phyloP scores from a whole-genome alignment of 2,888 invertebrate genomes.

The Cordilura impudica region DNA sequence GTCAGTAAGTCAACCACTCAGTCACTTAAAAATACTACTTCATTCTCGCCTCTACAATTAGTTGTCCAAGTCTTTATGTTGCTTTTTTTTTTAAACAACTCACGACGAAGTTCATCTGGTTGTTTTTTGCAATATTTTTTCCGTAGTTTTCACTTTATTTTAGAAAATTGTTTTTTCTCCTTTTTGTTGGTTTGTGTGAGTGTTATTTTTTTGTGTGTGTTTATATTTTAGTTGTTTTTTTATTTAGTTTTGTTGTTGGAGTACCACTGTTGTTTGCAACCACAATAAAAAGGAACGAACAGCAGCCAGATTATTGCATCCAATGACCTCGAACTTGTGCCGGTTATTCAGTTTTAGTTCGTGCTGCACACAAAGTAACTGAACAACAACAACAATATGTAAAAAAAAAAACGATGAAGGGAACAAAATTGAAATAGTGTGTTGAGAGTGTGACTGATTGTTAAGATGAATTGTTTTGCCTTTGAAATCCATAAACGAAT shows the following conservation, averaged over 20 bases:
- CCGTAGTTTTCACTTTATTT: slow-evolving; percentile 46
- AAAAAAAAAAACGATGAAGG: slow-evolving; percentile 16
- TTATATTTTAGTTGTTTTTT: background rate
- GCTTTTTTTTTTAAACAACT: slow-evolving; percentile 16
- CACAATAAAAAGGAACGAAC: slow-evolving; percentile 12
- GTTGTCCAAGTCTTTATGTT: slow-evolving; percentile 39
- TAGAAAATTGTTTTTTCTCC: background rate
- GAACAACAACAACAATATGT: background rate
- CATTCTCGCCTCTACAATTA: slow-evolving; percentile 48
- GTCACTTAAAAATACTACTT: slow-evolving; percentile 32
- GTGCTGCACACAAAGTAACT: slow-evolving; percentile 51
- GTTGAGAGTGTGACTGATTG: slow-evolving; percentile 43
- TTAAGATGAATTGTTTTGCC: slow-evolving; percentile 35
- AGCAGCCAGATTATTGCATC: slow-evolving; percentile 64
- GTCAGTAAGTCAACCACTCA: slow-evolving; percentile 58
- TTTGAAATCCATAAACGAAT: background rate
- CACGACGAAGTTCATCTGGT: slow-evolving; percentile 21
- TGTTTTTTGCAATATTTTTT: background rate
- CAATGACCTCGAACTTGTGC: slow-evolving; percentile 73
- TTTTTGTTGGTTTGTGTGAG: slow-evolving; percentile 1
- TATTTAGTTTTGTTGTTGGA: slow-evolving; percentile 29
- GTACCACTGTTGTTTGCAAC: slow-evolving; percentile 10
- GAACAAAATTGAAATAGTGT: slow-evolving; percentile 9
- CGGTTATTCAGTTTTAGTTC: slow-evolving; percentile 58
- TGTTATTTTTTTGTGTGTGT: background rate